A percentile compares a stretch with the other conserved stretches of the same genome.
Evolutionary conservation across 2,888 invertebrate species (phyloP).

Genomic region (Sinhomidia bicolor): DNA sequence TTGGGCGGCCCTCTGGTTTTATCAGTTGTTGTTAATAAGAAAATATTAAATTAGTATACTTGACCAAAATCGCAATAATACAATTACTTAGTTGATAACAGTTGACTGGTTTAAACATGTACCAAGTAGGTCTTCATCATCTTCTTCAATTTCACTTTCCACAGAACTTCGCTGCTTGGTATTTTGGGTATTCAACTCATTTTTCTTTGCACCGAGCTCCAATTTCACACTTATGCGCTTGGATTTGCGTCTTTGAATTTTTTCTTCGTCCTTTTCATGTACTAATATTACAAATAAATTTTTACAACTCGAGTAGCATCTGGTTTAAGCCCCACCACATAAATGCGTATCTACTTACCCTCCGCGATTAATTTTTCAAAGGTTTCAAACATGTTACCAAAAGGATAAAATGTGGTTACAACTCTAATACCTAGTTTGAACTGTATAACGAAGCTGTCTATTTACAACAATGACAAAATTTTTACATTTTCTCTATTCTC

Average conservation of each 20-base stretch:
- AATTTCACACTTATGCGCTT: neutral
- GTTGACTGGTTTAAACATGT: neutral
- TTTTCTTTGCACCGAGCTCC: too few species aligned
- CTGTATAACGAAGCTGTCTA: too few species aligned
- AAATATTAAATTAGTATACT: too few species aligned
- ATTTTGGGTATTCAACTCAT: too few species aligned
- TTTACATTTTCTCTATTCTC: too few species aligned
- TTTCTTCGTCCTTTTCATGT: conserved; percentile 1
- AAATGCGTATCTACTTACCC: neutral
- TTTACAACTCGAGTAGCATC: too few species aligned
- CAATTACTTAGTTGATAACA: too few species aligned
- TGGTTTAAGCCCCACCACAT: too few species aligned
- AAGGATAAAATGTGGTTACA: neutral
- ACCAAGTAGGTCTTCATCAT: conserved; percentile 49
- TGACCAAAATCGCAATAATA: too few species aligned
- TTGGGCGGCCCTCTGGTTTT: conserved; percentile 32
- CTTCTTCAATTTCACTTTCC: conserved; percentile 24
- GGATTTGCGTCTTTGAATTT: neutral
- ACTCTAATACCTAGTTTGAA: too few species aligned
- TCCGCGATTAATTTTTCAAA: neutral
- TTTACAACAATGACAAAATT: too few species aligned
- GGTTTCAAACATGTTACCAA: neutral
- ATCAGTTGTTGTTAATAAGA: neutral
- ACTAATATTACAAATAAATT: too few species aligned
- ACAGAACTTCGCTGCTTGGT: neutral